Percentiles rank a stretch among this genome's conserved stretches.
Evolutionary conservation across 2,113 vertebrate species (phyloP).

Genomic region (Forbesichthys agassizii): DNA sequence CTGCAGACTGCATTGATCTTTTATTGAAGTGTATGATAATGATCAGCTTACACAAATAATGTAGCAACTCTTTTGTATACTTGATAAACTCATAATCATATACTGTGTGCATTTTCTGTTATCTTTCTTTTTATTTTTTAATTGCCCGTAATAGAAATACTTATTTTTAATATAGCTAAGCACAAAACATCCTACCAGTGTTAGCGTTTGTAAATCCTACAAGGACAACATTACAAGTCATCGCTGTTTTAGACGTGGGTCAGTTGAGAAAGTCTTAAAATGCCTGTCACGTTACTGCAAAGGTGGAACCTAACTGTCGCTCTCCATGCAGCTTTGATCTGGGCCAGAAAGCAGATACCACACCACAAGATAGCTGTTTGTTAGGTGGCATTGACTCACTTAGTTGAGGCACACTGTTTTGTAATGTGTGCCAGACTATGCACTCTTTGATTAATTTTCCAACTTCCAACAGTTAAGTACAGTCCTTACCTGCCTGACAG

Average conservation of each 20-base stretch:
- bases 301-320: conserved; percentile 35
- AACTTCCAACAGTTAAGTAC: neutral
- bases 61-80: no score
- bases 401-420: conserved; percentile 2
- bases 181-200: neutral
- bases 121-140: no score
- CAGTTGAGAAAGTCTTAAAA: conserved; percentile 4
- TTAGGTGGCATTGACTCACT: conserved; percentile 14
- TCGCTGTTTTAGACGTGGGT: conserved; percentile 12
- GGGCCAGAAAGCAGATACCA: conserved; percentile 46
- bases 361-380: conserved; percentile 38
- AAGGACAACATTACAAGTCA: conserved; percentile 22
- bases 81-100: no score
- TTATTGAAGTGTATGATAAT: neutral
- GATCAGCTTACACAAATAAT: neutral
- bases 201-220: conserved; percentile 1
- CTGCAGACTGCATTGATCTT: neutral
- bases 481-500: neutral
- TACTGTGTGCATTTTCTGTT: no score
- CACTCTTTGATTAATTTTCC: neutral
- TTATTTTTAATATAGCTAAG: neutral
- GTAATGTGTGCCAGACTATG: neutral
- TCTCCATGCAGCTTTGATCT: conserved; percentile 41
- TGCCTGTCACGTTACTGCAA: conserved; percentile 17
- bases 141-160: no score